Evolutionary conservation across 2,113 vertebrate genomes (phyloP).

Genomic region (Madoqua kirkii): DNA sequence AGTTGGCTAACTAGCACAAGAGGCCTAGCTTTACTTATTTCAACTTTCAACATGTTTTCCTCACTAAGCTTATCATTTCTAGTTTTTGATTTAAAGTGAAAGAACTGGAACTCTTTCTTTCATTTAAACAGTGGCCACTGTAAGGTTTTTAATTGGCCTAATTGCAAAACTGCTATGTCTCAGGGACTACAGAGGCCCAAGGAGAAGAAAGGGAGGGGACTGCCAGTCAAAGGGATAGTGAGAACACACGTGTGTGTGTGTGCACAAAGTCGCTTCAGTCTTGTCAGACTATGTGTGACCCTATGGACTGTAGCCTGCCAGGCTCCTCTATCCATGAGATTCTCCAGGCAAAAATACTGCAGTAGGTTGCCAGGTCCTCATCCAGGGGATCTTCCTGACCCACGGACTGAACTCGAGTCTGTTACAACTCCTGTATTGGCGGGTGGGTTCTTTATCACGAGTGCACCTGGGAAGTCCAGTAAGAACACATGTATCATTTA

Average conservation of each 20-base stretch:
- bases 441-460: neutral
- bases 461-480: neutral
- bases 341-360: neutral
- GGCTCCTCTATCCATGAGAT: neutral
- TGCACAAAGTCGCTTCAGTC: neutral
- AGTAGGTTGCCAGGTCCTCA: neutral
- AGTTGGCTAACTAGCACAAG: neutral
- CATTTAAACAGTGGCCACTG: neutral
- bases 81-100: neutral
- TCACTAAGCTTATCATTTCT: neutral
- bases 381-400: neutral
- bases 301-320: neutral
- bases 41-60: neutral
- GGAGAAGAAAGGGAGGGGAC: neutral
- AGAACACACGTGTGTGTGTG: neutral
- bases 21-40: neutral
- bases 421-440: neutral
- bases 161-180: neutral
- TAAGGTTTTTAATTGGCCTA: neutral
- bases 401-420: fast-evolving
- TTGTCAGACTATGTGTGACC: neutral
- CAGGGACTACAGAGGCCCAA: neutral
- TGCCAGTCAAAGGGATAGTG: neutral
- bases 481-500: neutral
- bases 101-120: neutral